Evolutionary conservation across 2,888 invertebrate species (phyloP).

Genomic region (Drosophila seclusa): DNA sequence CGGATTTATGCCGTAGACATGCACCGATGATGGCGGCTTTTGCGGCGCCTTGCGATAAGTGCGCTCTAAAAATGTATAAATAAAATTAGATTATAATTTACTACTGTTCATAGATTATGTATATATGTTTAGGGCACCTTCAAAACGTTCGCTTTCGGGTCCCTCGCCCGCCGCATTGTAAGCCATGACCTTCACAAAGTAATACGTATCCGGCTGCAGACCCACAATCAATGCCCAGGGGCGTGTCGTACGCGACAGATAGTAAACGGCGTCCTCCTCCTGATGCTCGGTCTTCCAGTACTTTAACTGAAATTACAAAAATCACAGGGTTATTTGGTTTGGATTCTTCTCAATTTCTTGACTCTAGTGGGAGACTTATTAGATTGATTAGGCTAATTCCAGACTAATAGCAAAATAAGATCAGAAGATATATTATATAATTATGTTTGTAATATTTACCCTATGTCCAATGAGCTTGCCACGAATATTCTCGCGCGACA

Average conservation of each 20-base stretch:
- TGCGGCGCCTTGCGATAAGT: conserved; percentile 96
- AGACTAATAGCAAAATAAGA: background rate
- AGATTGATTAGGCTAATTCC: too few relatives aligned
- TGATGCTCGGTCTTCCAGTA: conserved; percentile 93
- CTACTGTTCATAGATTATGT: background rate
- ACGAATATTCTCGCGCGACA: conserved; percentile 92
- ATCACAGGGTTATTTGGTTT: background rate
- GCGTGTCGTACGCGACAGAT: conserved; percentile 92
- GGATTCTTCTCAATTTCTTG: background rate
- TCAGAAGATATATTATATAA: background rate
- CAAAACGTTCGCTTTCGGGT: conserved; percentile 95
- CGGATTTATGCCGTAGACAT: conserved; percentile 92
- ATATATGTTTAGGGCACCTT: conserved; percentile 85
- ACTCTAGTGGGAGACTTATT: background rate
- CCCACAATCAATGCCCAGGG: conserved; percentile 97
- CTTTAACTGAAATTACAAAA: conserved; percentile 87
- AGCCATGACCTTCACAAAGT: conserved; percentile 97
- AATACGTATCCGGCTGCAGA: conserved; percentile 95
- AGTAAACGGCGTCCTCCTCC: conserved; percentile 93
- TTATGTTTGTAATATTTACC: conserved; percentile 84
- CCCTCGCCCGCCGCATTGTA: conserved; percentile 98
- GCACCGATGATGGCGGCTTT: conserved; percentile 96
- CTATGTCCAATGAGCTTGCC: conserved; percentile 97
- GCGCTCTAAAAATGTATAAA: conserved; percentile 86
- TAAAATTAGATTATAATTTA: background rate